Evolutionary conservation across 2,797 vertebrate species (phyloP).

Genomic region (Siniperca undulata): DNA sequence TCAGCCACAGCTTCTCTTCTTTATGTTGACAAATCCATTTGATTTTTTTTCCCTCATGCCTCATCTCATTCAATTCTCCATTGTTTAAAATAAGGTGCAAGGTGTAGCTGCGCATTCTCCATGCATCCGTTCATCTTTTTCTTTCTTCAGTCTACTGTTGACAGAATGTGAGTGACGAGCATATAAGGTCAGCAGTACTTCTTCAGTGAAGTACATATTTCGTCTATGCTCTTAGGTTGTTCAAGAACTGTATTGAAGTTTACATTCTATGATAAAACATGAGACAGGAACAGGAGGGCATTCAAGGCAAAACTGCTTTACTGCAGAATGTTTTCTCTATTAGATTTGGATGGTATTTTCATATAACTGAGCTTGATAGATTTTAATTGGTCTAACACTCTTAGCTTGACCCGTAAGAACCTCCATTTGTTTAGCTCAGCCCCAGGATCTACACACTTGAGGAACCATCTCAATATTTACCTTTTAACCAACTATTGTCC

Average conservation of each 20-base stretch:
- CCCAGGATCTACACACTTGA: constrained; percentile 62
- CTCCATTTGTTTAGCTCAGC: constrained; percentile 33
- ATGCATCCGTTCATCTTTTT: constrained; percentile 17
- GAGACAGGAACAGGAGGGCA: neutral
- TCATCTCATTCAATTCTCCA: constrained; percentile 52
- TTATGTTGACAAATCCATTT: constrained; percentile 60
- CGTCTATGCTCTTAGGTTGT: constrained; percentile 3
- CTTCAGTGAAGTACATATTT: constrained; percentile 8
- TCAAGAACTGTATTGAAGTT: neutral
- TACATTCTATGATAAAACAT: constrained; percentile 7
- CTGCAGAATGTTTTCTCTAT: neutral
- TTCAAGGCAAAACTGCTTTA: constrained; percentile 10
- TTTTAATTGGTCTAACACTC: constrained; percentile 31
- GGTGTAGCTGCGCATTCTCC: neutral
- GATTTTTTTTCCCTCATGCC: constrained; percentile 26
- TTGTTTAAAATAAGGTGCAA: constrained; percentile 38
- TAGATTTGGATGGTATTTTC: constrained; percentile 22
- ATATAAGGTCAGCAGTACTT: constrained; percentile 33
- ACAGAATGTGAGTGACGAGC: constrained; percentile 15
- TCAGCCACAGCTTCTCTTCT: constrained; percentile 43
- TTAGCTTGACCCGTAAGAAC: constrained; percentile 17
- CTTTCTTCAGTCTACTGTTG: neutral
- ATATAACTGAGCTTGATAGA: constrained; percentile 20
- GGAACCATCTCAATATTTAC: constrained; percentile 71
- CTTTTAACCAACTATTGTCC: constrained; percentile 30